Evolutionary conservation across 1,140 invertebrate species (phyloP).

Genomic region (Bombyx mori): DNA sequence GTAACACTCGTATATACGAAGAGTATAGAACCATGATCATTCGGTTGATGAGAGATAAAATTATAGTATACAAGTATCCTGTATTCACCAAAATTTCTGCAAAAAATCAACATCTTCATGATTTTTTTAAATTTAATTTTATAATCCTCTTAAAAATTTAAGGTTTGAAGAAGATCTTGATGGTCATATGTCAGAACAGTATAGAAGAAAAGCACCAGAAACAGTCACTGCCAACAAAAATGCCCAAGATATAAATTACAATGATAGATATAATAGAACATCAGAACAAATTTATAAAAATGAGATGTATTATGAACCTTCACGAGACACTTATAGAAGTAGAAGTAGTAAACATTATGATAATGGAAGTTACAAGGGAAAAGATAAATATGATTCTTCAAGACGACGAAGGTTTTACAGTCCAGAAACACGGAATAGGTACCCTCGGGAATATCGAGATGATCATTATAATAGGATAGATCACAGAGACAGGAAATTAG

Average conservation of each 20-base stretch:
- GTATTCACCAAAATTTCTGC: too few relatives aligned
- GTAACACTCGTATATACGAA: too few relatives aligned
- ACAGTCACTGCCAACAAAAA: neutral
- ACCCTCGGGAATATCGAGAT: constrained; percentile 16
- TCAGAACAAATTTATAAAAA: constrained; percentile 16
- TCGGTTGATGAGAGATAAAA: too few relatives aligned
- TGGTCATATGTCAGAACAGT: neutral
- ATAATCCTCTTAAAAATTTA: constrained; percentile 14
- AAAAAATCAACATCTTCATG: too few relatives aligned
- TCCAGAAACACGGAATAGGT: constrained; percentile 22
- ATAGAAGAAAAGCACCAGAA: neutral
- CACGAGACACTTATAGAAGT: constrained; percentile 18
- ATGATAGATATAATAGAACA: constrained; percentile 14
- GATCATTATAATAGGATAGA: constrained; percentile 14
- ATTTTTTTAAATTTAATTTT: too few relatives aligned
- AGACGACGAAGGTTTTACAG: constrained; percentile 23
- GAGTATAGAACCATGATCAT: too few relatives aligned
- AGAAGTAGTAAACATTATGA: constrained; percentile 19
- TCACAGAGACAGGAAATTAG: constrained; percentile 12
- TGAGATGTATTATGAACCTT: constrained; percentile 12
- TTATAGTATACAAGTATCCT: too few relatives aligned
- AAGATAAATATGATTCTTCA: constrained; percentile 26
- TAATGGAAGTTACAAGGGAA: constrained; percentile 20
- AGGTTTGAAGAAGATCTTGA: constrained; percentile 39
- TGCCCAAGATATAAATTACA: constrained; percentile 1